These are phyloP conservation scores for Tapirus terrestris DNA, from an alignment of 2,113 vertebrate species.

Conservation along the genomic window DNA sequence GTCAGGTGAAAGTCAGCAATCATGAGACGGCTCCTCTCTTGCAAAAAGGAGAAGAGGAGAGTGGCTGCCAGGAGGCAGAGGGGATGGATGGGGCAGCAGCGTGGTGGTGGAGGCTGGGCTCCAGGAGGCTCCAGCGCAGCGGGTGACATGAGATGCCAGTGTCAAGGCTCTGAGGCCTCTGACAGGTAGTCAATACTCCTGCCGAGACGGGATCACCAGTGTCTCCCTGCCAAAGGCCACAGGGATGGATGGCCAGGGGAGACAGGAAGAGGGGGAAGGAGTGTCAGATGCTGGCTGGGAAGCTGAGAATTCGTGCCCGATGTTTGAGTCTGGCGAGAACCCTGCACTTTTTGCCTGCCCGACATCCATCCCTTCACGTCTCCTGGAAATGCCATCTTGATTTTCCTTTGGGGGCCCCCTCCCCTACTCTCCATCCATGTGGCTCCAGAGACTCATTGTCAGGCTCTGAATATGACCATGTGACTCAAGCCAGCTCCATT, in stretches of 20 bases:
- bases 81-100: neutral
- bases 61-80: neutral
- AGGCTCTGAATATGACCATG: neutral
- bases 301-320: neutral
- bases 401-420: neutral
- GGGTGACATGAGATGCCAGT: neutral
- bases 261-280: neutral
- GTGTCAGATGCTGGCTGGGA: neutral
- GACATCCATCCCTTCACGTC: neutral
- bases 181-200: neutral
- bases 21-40: neutral
- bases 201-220: neutral
- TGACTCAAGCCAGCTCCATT: neutral
- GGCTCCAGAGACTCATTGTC: neutral
- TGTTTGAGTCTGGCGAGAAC: neutral
- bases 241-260: neutral
- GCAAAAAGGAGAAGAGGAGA: neutral
- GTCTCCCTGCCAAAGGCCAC: constrained; percentile 2
- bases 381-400: neutral
- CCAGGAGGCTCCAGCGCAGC: neutral
- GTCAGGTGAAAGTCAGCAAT: neutral
- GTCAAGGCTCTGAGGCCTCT: neutral
- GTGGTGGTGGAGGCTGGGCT: neutral
- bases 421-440: neutral
- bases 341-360: neutral